Base-by-base conservation (phyloP, 2,888 invertebrate species). In the Chrysomela aeneicollis region DNA sequence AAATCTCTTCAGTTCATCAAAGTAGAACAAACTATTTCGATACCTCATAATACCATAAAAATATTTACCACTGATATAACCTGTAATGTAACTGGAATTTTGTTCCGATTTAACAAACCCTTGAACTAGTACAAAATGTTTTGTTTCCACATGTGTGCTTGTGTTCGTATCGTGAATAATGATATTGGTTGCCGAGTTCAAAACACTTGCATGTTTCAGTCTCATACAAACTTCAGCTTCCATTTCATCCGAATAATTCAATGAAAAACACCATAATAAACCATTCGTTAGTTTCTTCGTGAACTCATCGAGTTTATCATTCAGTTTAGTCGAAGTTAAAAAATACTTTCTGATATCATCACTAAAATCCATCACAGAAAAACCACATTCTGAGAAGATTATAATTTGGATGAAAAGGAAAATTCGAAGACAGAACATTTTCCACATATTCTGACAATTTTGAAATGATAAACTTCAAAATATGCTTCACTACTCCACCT, bases 41-140 rank as follows among this genome's bases (percentile, higher is more conserved):
- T 74, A 54, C 19, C 64, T 65, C 21, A 78, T 50, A 46, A 71
- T 75, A 12, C 78, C 78, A 64, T 75, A 77, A 71, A 76, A 76
- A 52, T 57, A 64, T 18, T 53, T 57, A 21, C 73, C 52, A 21
- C 72, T 61, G 18, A 77, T 61, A 61, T 76, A 77, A 17, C 78
- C 78, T 61, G 67, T 68, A 1, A 77, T 71, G 17, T 67, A 72
- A 59, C 73, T 73, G 6, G 64, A 47, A 53, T 69, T 61, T 53
- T 57, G 47, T 30, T 66, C 60, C 22, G 62, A 53, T 1, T 26
- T 49, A 19, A 70, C 46, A 32, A 60, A 67, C 19, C 70, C 70
- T 53, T 67, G 57, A 1, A 67, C 47, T 9, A 66, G 35, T 18
- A 54, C 61, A 55, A 54, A 55, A 57, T 60, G 19, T 19, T 52